Percentiles rank a stretch among this genome's conserved stretches.
Evolutionary conservation across 53 echinoderm and acorn worm species (phyloP).

Genomic region (Arbacia lixula): DNA sequence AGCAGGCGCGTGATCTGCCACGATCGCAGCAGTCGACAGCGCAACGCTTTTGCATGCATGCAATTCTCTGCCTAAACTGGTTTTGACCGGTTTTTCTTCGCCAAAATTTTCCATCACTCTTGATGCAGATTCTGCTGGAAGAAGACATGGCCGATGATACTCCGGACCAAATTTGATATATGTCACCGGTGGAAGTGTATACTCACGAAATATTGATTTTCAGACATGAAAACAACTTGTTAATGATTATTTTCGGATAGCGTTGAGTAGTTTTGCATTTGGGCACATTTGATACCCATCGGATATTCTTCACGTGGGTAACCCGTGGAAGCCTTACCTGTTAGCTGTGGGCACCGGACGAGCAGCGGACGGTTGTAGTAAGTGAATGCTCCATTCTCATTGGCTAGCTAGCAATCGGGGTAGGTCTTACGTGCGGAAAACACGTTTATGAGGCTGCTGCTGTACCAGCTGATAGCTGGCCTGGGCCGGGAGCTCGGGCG

Average conservation of each 20-base stretch:
- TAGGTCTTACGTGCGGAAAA: neutral
- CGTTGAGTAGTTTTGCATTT: no score
- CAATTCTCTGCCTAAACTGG: conserved; percentile 69
- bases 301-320: no score
- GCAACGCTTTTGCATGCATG: neutral
- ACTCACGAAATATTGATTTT: no score
- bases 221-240: no score
- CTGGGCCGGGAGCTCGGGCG: no score
- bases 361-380: neutral
- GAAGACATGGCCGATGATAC: neutral
- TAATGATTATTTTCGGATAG: no score
- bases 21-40: no score
- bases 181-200: no score
- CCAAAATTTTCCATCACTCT: conserved; percentile 99
- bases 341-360: neutral
- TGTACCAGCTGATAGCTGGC: no score
- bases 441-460: neutral
- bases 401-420: neutral
- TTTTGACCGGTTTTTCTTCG: conserved; percentile 95
- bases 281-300: no score
- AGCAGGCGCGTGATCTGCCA: no score
- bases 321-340: no score
- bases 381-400: conserved; percentile 4
- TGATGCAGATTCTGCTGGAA: conserved; percentile 24
- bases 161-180: conserved; percentile 1